These are phyloP conservation scores for Engraulis encrasicolus DNA, from an alignment of 2,113 vertebrate species.

Conservation along the genomic window DNA sequence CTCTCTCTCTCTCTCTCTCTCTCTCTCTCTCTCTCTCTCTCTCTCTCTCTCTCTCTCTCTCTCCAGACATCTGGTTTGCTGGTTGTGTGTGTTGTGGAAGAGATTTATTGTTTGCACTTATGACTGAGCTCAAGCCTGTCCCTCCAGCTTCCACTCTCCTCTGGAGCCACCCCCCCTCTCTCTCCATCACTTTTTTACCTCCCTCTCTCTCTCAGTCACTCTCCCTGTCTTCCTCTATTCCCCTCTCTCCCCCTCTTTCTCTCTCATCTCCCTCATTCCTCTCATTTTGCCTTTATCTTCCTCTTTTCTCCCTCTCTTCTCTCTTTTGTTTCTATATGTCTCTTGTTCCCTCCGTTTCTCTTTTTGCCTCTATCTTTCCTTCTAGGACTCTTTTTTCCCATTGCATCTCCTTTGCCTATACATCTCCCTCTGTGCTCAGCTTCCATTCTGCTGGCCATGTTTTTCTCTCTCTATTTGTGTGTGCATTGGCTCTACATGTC, in stretches of 20 bases:
- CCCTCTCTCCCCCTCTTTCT: no score
- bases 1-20: not conserved
- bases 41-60: not conserved
- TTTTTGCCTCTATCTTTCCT: not conserved
- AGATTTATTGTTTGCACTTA: conserved; percentile 69
- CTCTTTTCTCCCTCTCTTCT: no score
- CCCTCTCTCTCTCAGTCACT: not conserved
- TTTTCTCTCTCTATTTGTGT: no score
- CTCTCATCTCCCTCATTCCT: not conserved
- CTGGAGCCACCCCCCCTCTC: not conserved
- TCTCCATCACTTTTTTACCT: not conserved
- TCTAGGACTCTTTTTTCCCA: not conserved
- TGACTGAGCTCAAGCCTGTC: conserved; percentile 46
- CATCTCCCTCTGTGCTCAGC: no score
- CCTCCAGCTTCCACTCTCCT: conserved; percentile 38
- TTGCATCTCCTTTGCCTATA: no score
- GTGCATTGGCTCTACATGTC: no score
- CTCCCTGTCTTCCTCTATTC: no score
- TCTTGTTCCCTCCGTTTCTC: no score
- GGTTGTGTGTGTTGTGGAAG: conserved; percentile 50
- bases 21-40: not conserved
- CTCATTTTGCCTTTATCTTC: no score
- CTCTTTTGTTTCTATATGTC: no score
- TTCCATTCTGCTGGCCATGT: no score
- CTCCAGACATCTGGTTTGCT: conserved; percentile 71